These are phyloP conservation scores for Pterocles gutturalis DNA, from an alignment of 2,113 vertebrate species.

Conservation along the genomic window DNA sequence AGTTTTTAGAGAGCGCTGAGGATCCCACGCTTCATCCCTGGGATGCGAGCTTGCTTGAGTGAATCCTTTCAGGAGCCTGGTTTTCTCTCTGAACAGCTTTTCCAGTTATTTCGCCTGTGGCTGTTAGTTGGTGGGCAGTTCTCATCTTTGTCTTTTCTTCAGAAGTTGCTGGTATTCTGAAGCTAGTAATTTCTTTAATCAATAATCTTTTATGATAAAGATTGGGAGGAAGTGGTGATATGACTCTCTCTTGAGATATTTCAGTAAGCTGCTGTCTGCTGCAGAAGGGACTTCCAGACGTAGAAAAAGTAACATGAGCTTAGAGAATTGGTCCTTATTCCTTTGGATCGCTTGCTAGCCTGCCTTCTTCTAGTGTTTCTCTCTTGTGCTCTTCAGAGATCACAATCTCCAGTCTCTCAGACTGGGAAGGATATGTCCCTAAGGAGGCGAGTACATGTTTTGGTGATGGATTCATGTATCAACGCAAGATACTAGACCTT, in stretches of 20 bases:
- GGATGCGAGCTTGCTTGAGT: not conserved
- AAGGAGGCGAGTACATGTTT: not conserved
- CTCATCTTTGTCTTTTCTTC: not conserved
- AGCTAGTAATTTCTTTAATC: not conserved
- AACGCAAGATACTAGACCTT: not conserved
- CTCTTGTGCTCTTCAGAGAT: not conserved
- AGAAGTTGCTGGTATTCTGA: not conserved
- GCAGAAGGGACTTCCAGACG: not conserved
- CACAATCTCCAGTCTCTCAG: rapidly evolving
- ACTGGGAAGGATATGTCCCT: not conserved
- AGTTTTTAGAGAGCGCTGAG: not conserved
- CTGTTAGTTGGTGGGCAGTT: not conserved
- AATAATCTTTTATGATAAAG: not conserved
- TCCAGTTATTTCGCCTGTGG: not conserved
- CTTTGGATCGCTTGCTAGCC: not conserved
- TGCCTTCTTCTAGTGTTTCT: not conserved
- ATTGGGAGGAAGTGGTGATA: not conserved
- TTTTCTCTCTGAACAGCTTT: not conserved
- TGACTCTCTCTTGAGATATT: not conserved
- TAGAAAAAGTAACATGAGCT: not conserved
- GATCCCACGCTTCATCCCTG: not conserved
- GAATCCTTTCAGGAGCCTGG: not conserved
- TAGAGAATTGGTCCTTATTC: not conserved
- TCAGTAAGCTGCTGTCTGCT: not conserved
- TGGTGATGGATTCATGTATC: not conserved